Percentiles rank a stretch among this genome's conserved stretches.
phyloP scores from a whole-genome alignment of 2,888 invertebrate genomes.

The Crocallis elinguaria region DNA sequence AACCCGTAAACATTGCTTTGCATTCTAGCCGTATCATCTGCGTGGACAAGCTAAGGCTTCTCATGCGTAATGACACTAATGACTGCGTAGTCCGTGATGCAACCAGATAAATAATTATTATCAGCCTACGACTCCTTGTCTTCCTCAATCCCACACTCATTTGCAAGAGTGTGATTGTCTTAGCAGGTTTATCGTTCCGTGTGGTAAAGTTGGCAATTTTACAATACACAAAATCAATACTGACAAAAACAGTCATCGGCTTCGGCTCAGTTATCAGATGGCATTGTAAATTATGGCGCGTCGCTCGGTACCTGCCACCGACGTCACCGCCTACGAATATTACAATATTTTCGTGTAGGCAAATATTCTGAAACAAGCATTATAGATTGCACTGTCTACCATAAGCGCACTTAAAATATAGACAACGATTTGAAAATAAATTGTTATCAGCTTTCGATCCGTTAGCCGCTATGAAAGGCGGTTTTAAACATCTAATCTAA shows the following conservation, averaged over 20 bases:
- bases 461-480: conserved; percentile 17
- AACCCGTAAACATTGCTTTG: no score
- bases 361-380: conserved; percentile 35
- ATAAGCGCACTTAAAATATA: conserved; percentile 8
- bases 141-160: conserved; percentile 50
- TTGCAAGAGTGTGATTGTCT: conserved; percentile 19
- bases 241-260: conserved; percentile 58
- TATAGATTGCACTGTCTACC: conserved; percentile 24
- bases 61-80: conserved; percentile 24
- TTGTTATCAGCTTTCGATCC: not conserved
- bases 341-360: conserved; percentile 55
- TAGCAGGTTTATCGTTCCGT: conserved; percentile 40
- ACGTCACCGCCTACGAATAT: conserved; percentile 63
- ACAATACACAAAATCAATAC: conserved; percentile 59
- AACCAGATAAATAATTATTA: conserved; percentile 45
- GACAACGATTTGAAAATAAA: conserved; percentile 5
- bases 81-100: conserved; percentile 27
- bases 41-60: conserved; percentile 28
- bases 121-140: conserved; percentile 43
- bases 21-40: conserved; percentile 15
- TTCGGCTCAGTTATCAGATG: conserved; percentile 61
- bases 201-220: conserved; percentile 39
- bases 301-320: conserved; percentile 67
- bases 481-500: conserved; percentile 28
- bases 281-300: conserved; percentile 64